Base-by-base conservation (phyloP, 1,140 invertebrate species). In the Microvelia longipes region DNA sequence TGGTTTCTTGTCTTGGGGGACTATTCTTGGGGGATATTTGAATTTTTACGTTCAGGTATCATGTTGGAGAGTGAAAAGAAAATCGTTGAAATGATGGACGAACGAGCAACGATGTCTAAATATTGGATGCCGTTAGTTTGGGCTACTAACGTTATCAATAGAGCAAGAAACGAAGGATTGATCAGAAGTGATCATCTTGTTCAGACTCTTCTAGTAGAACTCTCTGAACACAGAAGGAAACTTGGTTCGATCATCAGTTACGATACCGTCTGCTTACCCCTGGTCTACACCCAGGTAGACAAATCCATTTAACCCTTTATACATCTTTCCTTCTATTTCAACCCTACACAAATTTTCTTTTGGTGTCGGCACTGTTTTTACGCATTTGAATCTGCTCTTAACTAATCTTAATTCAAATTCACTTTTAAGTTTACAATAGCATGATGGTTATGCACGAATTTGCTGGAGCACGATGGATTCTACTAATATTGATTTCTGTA, bases 191-290 rank as follows among this genome's bases (percentile, higher is more conserved):
- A 93, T 78, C 91, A 93, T 74, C 89, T 93, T 69, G 90, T 93
- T 1, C 91, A 93, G 79, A 92, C 90, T 2, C 83, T 93, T 67
- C 80, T 93, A 65, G 86, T 88, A 50, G 91, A 93, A 77, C 80
- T 93, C n/a, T 91, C 90, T 15, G 91, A 93, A 75, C 92, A 92
- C 74, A 82, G 91, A 75, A 82, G 88, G 75, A 83, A 88, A 75
- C 80, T 93, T 69, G 91, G 90, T 67, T 88, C 88, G 66, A 82
- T 93, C 1, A 93, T 92, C 75, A 90, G 90, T 71, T 98, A 97
- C 79, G 96, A 98, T 82, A 98, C 94, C 75, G 94, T 98, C 74
- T 96, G 92, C 79, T 93, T 98, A 73, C 96, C 96, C 64, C 85
- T 98, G 30, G 95, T 98, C 71, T 98, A 98, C 80, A 98, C 95